Conservation (phyloP, 2,113 vertebrate genomes). For the Phaethon lepturus region DNA sequence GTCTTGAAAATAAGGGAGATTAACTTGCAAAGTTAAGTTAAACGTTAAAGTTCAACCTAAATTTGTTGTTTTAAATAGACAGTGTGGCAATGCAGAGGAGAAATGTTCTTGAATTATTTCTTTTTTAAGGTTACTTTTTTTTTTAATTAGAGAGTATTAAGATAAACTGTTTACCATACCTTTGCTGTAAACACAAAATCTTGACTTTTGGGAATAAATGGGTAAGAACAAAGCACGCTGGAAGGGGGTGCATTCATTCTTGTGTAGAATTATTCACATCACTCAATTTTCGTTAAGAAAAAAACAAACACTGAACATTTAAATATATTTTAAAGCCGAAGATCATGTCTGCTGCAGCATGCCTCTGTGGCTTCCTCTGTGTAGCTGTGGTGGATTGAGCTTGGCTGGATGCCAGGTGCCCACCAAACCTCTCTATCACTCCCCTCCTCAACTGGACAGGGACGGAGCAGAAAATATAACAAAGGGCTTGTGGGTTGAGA, state of each 20-base stretch:
- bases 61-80: not conserved
- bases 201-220: not conserved
- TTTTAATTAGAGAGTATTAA: not conserved
- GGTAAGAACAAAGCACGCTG: not conserved
- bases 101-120: not conserved
- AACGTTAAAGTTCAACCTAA: not conserved
- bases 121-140: not conserved
- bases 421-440: too few relatives aligned
- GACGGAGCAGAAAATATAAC: too few relatives aligned
- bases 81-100: not conserved
- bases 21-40: not conserved
- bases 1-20: not conserved
- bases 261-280: not conserved
- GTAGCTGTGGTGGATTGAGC: too few relatives aligned
- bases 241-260: rapidly evolving
- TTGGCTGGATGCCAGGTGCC: too few relatives aligned
- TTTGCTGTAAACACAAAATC: not conserved
- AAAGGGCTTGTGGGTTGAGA: too few relatives aligned
- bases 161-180: not conserved
- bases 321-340: not conserved
- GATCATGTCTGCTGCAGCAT: not conserved
- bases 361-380: not conserved
- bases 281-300: not conserved
- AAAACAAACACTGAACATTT: not conserved
- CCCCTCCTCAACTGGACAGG: too few relatives aligned